These are phyloP conservation scores for Riparia riparia DNA, from an alignment of 2,113 vertebrate genomes.

Conservation along the genomic window DNA sequence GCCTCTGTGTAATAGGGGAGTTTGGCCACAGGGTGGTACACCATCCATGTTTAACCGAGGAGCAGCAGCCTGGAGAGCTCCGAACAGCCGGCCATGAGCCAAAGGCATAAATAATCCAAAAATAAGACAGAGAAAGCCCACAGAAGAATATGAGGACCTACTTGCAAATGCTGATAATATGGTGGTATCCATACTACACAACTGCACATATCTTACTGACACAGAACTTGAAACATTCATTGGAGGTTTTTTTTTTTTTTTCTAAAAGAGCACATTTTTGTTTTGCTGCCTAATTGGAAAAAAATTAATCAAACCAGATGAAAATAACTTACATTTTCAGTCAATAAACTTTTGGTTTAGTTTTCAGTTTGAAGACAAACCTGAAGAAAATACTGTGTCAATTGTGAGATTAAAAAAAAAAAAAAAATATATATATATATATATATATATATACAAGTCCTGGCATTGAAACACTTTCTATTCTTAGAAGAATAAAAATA, in stretches of 20 bases:
- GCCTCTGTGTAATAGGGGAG: constrained; percentile 82
- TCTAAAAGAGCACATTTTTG: background rate
- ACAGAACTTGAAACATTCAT: background rate
- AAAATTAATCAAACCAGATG: background rate
- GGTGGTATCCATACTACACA: background rate
- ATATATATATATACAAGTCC: too few relatives aligned
- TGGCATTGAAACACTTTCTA: background rate
- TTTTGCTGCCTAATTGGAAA: background rate
- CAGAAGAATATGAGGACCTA: background rate
- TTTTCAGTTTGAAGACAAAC: background rate
- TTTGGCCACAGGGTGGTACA: constrained; percentile 92
- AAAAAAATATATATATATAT: too few relatives aligned
- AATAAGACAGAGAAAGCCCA: background rate
- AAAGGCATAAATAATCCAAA: constrained; percentile 33
- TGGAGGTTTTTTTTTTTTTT: background rate
- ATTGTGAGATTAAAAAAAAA: background rate
- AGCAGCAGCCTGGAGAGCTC: constrained; percentile 79
- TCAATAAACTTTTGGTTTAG: background rate
- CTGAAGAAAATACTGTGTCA: background rate
- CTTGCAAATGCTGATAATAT: background rate
- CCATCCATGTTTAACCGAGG: constrained; percentile 82
- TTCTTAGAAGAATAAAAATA: background rate
- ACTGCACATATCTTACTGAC: accelerated
- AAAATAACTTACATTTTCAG: background rate
- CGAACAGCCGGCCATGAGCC: constrained; percentile 72